Base-by-base conservation (phyloP, 2,888 invertebrate species). In the Cephonodes hylas region DNA sequence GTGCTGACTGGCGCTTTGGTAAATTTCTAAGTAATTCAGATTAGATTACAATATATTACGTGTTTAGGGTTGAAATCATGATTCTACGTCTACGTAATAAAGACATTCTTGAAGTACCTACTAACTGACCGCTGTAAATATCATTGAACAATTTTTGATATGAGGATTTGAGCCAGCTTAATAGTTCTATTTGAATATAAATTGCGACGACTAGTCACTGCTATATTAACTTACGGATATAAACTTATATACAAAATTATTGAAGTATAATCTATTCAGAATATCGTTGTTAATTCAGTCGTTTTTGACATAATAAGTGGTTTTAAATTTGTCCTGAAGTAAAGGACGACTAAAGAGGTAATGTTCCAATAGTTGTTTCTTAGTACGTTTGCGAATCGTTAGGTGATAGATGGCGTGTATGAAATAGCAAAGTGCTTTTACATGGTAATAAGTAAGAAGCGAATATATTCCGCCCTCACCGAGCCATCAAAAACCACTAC, bases 121-220 rank as follows among this genome's bases (percentile, higher is more conserved):
- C 4, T 48, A 15, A 48, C 25, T 31, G 42, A 42, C 6, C n/a
- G n/a, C n/a, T n/a, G 22, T 45, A 31, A 60, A 48, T 25, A 34
- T 23, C 27, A 48, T 42, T 23, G n/a, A 27, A 18, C 42, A 44
- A 6, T 18, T 42, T 38, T 34, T 10, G 45, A 38, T 20, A 23
- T 48, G 25, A 22, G 18, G 23, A 48, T 48, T 18, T 60, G 53
- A 60, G 42, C 42, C 38, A 25, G 7, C 38, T 38, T 42, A 60
- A 25, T 10, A 59, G 25, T 59, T 38, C 31, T 59, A 38, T 53
- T 23, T 42, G 48, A 45, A 53, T 53, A 53, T 31, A 73, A 76
- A 76, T 78, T 79, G 83, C 82, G 85, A 86, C 82, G 87, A 87
- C 86, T 88, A 87, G 86, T 79, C 84, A 86, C 82, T 77, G 78